Base-by-base conservation (phyloP, 2,797 vertebrate genomes). In the Lepilemur septentrionalis region DNA sequence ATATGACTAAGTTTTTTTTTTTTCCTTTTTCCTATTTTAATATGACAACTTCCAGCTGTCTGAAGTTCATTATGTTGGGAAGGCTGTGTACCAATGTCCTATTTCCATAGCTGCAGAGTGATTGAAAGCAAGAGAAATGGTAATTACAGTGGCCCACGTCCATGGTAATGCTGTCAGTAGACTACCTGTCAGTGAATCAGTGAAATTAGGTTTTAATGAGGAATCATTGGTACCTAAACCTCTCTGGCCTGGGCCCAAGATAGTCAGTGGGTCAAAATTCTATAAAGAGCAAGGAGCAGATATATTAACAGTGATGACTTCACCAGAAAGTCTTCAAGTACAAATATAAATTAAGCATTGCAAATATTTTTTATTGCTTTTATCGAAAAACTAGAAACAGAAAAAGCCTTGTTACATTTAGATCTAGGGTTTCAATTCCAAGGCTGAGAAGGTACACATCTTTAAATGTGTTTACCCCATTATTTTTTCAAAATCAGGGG, bases 301-400 rank as follows among this genome's bases (percentile, higher is more conserved):
- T 25, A 48, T 32, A 85, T 69, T 82, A 84, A 57, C n/a, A 82
- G 32, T 41, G 46, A 90, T 70, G 55, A 11, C 48, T 91, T 95
- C 35, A 4, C 41, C 63, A 85, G 75, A 55, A 94, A 95, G 94
- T 80, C 59, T 83, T 70, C 48, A 95, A 91, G 38, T 35, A 55
- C 20, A 75, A 92, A 72, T n/a, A 52, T 32, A 96, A 84, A 93
- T 86, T 80, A 96, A 89, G 50, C 35, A 87, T n/a, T 92, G 18
- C 15, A 91, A 91, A 52, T 75, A 86, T 75, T 70, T 94, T 95
- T 70, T 69, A 87, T 38, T 89, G n/a, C 30, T 95, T 95, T 96
- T 93, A 80, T 79, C 5, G 85, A 80, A 95, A 94, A 72, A 20
- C 8, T 80, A 69, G 35, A 92, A 94, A 95, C 32, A 89, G 73